A percentile compares a stretch with the other conserved stretches of the same genome.
Conservation (phyloP, 2,797 vertebrate genomes). For the Valencia hispanica region DNA sequence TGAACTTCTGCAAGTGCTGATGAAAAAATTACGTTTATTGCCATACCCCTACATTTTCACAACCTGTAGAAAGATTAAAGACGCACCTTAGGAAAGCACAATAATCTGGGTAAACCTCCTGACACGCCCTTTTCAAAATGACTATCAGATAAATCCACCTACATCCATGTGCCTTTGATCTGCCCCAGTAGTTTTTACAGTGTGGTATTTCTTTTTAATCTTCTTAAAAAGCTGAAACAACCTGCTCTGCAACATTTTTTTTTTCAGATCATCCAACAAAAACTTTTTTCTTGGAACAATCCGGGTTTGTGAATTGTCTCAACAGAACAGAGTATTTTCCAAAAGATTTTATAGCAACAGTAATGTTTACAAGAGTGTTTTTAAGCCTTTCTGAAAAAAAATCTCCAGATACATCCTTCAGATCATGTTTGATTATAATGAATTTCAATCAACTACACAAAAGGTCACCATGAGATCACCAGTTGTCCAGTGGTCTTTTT, state of each 20-base stretch:
- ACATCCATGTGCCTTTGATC: constrained; percentile 27
- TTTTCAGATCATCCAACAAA: constrained; percentile 2
- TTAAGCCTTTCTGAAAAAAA: too few relatives aligned
- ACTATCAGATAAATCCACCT: constrained; percentile 38
- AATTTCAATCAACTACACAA: constrained; percentile 29
- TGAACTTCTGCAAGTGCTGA: constrained; percentile 5
- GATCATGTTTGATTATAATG: not conserved
- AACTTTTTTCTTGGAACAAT: not conserved
- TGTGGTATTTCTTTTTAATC: not conserved
- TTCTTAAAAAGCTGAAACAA: constrained; percentile 3
- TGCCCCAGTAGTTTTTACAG: constrained; percentile 8
- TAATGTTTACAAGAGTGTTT: not conserved
- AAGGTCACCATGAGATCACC: constrained; percentile 65
- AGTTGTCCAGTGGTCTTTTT: constrained; percentile 45
- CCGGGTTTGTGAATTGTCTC: constrained; percentile 10
- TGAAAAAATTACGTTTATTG: constrained; percentile 37
- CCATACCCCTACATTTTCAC: constrained; percentile 39
- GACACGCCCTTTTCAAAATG: constrained; percentile 56
- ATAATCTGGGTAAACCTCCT: constrained; percentile 51
- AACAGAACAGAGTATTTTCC: not conserved
- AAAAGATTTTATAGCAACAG: not conserved
- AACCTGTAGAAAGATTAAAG: constrained; percentile 37
- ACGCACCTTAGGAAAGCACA: constrained; percentile 61
- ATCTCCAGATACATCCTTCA: not conserved
- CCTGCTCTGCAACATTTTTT: not conserved